Conservation (phyloP, 1,140 invertebrate genomes). For the Lasioglossum albipes region DNA sequence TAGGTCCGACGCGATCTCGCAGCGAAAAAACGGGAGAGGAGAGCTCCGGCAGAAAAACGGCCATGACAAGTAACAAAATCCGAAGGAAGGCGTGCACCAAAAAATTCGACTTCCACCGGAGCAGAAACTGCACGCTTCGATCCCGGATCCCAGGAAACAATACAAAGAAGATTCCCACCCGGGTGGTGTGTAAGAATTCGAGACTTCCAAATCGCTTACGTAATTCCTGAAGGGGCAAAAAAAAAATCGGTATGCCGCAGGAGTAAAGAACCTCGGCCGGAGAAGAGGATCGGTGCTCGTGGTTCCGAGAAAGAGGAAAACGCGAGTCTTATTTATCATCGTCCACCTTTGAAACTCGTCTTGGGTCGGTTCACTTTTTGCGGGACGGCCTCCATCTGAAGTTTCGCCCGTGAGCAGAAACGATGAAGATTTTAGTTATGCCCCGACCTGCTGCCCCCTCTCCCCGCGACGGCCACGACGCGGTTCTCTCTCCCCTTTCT, state of each 20-base stretch:
- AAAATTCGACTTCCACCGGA: background rate
- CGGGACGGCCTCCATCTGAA: background rate
- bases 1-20: no score
- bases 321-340: slow-evolving; percentile 2
- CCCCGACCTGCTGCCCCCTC: slow-evolving; percentile 6
- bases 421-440: slow-evolving; percentile 68
- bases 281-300: background rate
- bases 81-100: no score
- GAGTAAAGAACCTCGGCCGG: background rate
- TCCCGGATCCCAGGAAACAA: background rate
- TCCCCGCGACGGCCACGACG: background rate
- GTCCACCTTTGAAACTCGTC: slow-evolving; percentile 1
- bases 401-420: slow-evolving; percentile 32
- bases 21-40: background rate
- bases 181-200: slow-evolving; percentile 4
- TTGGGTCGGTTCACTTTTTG: slow-evolving; percentile 12
- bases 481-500: background rate
- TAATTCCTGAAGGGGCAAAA: background rate
- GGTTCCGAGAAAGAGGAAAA: background rate
- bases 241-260: background rate
- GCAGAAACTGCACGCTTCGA: background rate
- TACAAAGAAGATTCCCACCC: background rate
- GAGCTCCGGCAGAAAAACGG: background rate
- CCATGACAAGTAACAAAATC: background rate
- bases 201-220: slow-evolving; percentile 22